These are phyloP conservation scores for Eilema sororculum DNA, from an alignment of 2,888 invertebrate species.

Conservation along the genomic window DNA sequence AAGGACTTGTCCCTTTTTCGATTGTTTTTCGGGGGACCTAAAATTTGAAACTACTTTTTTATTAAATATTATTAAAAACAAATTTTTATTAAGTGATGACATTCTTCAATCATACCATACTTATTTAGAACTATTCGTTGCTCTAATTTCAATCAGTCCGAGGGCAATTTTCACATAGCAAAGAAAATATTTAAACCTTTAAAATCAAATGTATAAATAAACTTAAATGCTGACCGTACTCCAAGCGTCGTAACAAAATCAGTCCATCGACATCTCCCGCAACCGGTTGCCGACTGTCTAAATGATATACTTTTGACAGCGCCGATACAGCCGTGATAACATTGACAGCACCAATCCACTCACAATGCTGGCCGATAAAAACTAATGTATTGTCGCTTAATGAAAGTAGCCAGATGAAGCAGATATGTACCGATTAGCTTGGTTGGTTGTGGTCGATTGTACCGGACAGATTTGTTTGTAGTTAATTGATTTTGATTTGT, in stretches of 20 bases:
- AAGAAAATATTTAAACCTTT: too few species aligned
- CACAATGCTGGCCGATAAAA: slow-evolving; percentile 56
- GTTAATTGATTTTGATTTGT: slow-evolving; percentile 21
- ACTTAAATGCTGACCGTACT: slow-evolving; percentile 40
- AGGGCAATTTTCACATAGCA: too few species aligned
- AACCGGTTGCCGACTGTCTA: slow-evolving; percentile 62
- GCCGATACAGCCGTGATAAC: slow-evolving; percentile 68
- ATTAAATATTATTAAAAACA: too few species aligned
- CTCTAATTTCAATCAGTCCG: too few species aligned
- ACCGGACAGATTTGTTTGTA: slow-evolving; percentile 14
- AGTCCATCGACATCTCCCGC: slow-evolving; percentile 52
- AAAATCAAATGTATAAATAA: neutral
- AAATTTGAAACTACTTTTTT: too few species aligned
- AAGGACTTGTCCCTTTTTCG: too few species aligned
- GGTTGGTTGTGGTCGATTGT: slow-evolving; percentile 19
- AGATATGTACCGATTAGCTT: slow-evolving; percentile 24
- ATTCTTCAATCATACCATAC: too few species aligned
- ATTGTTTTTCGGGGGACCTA: too few species aligned
- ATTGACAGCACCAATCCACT: slow-evolving; percentile 66
- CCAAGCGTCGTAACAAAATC: slow-evolving; percentile 35
- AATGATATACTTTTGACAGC: slow-evolving; percentile 80
- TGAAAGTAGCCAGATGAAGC: slow-evolving; percentile 36
- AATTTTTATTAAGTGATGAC: too few species aligned
- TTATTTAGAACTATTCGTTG: too few species aligned
- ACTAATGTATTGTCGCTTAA: slow-evolving; percentile 51